phyloP scores from a whole-genome alignment of 2,888 invertebrate species.

The Trichopria drosophilae region DNA sequence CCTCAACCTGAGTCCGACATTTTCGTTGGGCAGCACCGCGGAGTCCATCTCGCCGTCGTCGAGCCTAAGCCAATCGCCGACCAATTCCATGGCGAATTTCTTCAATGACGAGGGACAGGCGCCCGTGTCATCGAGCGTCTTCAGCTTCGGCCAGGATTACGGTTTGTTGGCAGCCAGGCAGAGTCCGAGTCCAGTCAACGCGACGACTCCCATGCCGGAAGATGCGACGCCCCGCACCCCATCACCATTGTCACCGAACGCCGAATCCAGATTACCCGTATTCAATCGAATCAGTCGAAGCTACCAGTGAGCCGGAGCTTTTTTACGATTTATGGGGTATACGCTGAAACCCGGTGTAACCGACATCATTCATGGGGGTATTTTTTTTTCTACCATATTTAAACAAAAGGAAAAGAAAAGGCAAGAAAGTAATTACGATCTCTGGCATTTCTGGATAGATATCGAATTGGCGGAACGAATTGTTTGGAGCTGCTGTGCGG shows the following conservation, averaged over 20 bases:
- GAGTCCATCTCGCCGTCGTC: constrained; percentile 67
- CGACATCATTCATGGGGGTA: neutral
- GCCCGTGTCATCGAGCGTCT: constrained; percentile 50
- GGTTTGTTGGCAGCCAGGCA: constrained; percentile 57
- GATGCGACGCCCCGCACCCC: constrained; percentile 45
- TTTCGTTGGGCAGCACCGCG: constrained; percentile 60
- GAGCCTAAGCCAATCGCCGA: constrained; percentile 67
- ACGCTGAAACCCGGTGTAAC: neutral
- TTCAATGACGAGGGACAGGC: constrained; percentile 62
- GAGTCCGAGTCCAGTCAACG: constrained; percentile 59
- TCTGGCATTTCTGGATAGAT: too few relatives aligned
- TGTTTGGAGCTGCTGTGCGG: too few relatives aligned
- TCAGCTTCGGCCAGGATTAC: constrained; percentile 52
- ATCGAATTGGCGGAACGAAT: too few relatives aligned
- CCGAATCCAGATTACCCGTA: constrained; percentile 75
- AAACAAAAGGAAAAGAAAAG: constrained; percentile 3
- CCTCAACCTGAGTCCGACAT: constrained; percentile 54
- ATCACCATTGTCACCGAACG: constrained; percentile 55
- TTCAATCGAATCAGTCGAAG: constrained; percentile 71
- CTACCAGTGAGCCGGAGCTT: neutral
- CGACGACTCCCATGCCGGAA: constrained; percentile 27
- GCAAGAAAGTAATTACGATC: neutral
- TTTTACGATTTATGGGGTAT: neutral
- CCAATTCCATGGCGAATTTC: constrained; percentile 66
- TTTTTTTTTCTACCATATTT: constrained; percentile 9